phyloP scores from a whole-genome alignment of 2,888 invertebrate species.

The Vannuccia rotundouncinata region DNA sequence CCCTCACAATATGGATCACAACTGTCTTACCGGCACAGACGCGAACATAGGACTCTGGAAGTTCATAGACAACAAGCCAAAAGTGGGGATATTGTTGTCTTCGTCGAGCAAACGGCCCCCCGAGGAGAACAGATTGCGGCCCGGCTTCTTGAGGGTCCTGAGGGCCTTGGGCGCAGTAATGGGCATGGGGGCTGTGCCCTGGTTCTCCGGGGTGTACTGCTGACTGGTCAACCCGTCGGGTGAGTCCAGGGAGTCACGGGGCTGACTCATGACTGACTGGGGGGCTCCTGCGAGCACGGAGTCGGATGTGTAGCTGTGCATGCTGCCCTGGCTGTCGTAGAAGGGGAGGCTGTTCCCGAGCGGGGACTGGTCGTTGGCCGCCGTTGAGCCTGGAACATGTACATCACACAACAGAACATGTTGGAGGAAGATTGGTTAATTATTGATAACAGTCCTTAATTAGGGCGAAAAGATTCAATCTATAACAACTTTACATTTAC shows the following conservation, averaged over 20 bases:
- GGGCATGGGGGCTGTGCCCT: not conserved
- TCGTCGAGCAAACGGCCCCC: not conserved
- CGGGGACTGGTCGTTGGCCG: not conserved
- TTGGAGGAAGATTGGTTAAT: no score
- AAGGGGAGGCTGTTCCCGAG: not conserved
- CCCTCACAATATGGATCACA: no score
- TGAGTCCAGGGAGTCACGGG: not conserved
- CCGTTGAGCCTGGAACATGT: not conserved
- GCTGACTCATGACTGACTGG: not conserved
- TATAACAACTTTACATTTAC: no score
- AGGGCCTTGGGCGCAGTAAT: not conserved
- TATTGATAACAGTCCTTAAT: no score
- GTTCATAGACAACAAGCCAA: not conserved
- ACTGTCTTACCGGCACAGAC: not conserved
- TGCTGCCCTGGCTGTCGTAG: not conserved
- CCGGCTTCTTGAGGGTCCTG: not conserved
- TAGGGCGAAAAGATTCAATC: no score
- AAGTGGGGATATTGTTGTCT: not conserved
- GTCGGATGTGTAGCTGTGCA: not conserved
- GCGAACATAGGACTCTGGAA: not conserved
- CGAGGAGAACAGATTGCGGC: not conserved
- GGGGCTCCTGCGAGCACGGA: not conserved
- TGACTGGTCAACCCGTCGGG: not conserved
- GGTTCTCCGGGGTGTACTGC: not conserved
- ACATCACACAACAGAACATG: no score